Conservation (phyloP, 2,888 invertebrate genomes). For the Argynnis bischoffii region DNA sequence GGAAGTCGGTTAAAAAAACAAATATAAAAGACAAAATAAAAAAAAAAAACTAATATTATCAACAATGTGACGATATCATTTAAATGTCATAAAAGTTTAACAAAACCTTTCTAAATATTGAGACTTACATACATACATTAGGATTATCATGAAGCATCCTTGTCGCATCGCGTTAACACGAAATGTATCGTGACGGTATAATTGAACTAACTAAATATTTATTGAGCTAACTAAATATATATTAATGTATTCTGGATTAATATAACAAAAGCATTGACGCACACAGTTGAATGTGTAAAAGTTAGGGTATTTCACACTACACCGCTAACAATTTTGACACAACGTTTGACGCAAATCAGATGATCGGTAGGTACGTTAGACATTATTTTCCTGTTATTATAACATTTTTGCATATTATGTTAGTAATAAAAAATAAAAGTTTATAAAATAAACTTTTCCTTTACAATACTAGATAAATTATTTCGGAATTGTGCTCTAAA, state of each 20-base stretch:
- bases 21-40: no score
- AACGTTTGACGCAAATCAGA: conserved; percentile 65
- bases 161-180: no score
- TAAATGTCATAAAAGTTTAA: no score
- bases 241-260: conserved; percentile 46
- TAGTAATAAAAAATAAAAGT: not conserved
- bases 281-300: conserved; percentile 52
- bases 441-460: no score
- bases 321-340: conserved; percentile 61
- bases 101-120: not conserved
- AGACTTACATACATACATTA: not conserved
- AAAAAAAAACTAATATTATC: no score
- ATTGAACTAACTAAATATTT: conserved; percentile 48
- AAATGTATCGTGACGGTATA: conserved; percentile 48
- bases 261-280: conserved; percentile 60
- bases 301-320: conserved; percentile 58
- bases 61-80: no score
- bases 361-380: not conserved
- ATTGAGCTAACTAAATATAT: no score
- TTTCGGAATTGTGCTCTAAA: no score
- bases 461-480: no score
- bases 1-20: no score
- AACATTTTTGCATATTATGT: not conserved
- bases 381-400: conserved; percentile 8
- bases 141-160: not conserved